A percentile compares a stretch with the other conserved stretches of the same genome.
Conservation (phyloP, 2,888 invertebrate genomes). For the Hemicrepidius hirtus region DNA sequence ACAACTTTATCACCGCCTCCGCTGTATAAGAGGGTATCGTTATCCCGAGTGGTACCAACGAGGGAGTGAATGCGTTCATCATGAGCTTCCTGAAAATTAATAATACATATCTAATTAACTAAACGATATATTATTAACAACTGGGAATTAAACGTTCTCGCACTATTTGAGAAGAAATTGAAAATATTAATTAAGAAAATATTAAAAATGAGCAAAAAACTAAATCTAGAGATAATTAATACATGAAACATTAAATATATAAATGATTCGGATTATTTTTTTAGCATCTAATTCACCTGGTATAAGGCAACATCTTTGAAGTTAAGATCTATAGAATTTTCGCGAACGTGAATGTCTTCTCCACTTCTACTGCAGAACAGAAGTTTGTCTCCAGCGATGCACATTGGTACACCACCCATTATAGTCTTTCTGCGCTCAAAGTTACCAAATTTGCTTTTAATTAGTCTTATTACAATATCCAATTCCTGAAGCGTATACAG, state of each 20-base stretch:
- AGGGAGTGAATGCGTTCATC: conserved; percentile 68
- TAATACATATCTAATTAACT: too few species aligned
- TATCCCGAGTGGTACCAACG: conserved; percentile 58
- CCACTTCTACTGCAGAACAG: conserved; percentile 74
- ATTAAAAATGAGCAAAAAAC: too few species aligned
- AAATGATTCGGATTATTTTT: too few species aligned
- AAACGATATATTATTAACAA: too few species aligned
- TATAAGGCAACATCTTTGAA: conserved; percentile 75
- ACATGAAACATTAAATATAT: too few species aligned
- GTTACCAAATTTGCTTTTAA: too few species aligned
- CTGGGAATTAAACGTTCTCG: too few species aligned
- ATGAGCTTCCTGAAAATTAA: conserved; percentile 67
- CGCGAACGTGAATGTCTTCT: conserved; percentile 75
- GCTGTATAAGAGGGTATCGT: conserved; percentile 62
- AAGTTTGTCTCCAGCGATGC: conserved; percentile 71
- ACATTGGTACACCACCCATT: conserved; percentile 76
- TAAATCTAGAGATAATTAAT: too few species aligned
- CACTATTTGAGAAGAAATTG: too few species aligned
- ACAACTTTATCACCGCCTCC: conserved; percentile 70
- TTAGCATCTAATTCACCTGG: conserved; percentile 68
- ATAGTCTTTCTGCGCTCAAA: conserved; percentile 72
- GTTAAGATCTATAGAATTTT: conserved; percentile 71
- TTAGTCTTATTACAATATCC: conserved; percentile 74
- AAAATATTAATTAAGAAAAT: too few species aligned
- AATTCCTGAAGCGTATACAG: conserved; percentile 78